Evolutionary conservation across 2,888 invertebrate genomes (phyloP).

Genomic region (Ormyrus pomaceus): DNA sequence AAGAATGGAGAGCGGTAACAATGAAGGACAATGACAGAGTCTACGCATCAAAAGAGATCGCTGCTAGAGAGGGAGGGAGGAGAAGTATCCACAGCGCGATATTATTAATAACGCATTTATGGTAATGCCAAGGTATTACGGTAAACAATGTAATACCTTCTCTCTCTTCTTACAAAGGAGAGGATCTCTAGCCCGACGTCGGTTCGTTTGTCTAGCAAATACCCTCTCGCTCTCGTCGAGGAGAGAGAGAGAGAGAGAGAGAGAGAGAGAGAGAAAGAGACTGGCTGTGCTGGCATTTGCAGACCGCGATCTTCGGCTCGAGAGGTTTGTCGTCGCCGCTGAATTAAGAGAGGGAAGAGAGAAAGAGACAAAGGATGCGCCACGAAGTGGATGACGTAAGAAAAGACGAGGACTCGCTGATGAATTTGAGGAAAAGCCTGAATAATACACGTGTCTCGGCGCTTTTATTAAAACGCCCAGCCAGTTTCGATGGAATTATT

Average conservation of each 20-base stretch:
- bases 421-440: constrained; percentile 34
- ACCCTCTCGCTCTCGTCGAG: constrained; percentile 32
- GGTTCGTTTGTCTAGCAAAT: constrained; percentile 65
- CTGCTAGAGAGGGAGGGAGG: constrained; percentile 58
- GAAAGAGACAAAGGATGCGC: constrained; percentile 30
- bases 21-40: not conserved
- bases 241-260: too few species aligned
- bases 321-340: constrained; percentile 39
- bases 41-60: constrained; percentile 44
- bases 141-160: constrained; percentile 60
- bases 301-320: constrained; percentile 46
- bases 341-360: constrained; percentile 4
- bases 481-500: constrained; percentile 23
- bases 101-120: constrained; percentile 68
- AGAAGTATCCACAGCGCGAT: constrained; percentile 56
- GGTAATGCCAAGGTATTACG: constrained; percentile 62
- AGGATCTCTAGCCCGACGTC: constrained; percentile 44
- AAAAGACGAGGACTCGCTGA: constrained; percentile 56
- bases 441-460: constrained; percentile 19
- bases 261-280: not conserved
- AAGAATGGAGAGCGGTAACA: constrained; percentile 4
- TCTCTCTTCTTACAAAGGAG: constrained; percentile 21
- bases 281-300: constrained; percentile 39
- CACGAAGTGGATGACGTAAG: not conserved
- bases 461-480: not conserved